Conservation (phyloP, 2,888 invertebrate species). For the Eupithecia centaureata region DNA sequence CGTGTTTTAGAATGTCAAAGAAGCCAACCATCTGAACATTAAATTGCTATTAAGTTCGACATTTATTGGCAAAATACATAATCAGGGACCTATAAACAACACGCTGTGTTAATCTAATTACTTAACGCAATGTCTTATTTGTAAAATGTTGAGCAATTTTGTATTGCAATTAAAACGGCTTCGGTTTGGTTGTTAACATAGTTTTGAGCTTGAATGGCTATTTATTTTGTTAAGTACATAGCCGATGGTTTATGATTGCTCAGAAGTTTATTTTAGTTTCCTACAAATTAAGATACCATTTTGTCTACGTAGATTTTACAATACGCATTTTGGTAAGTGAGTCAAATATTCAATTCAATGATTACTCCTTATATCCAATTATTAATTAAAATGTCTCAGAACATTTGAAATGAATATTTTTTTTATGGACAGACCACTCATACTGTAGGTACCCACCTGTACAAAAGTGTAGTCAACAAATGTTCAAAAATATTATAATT, state of each 20-base stretch:
- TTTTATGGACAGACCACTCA: neutral
- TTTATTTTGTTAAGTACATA: slow-evolving; percentile 50
- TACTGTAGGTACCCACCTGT: neutral
- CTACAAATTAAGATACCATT: neutral
- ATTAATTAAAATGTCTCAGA: neutral
- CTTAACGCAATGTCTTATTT: slow-evolving; percentile 81
- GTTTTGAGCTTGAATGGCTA: slow-evolving; percentile 53
- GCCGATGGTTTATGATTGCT: neutral
- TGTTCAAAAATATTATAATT: neutral
- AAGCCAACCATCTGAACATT: neutral
- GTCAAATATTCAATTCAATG: neutral
- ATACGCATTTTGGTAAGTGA: neutral
- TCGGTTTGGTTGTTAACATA: slow-evolving; percentile 66
- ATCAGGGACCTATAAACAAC: slow-evolving; percentile 56
- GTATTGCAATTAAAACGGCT: slow-evolving; percentile 72
- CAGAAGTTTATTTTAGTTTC: neutral
- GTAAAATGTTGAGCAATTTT: slow-evolving; percentile 52
- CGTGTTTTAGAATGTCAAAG: neutral
- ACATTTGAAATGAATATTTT: neutral
- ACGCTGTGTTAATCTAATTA: slow-evolving; percentile 79
- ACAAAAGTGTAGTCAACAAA: neutral
- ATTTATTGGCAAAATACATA: slow-evolving; percentile 9
- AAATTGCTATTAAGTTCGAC: slow-evolving; percentile 1
- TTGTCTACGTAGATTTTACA: neutral
- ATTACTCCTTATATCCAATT: neutral